These are phyloP conservation scores for Colostygia pectinataria DNA, from an alignment of 2,888 invertebrate genomes.

Conservation along the genomic window DNA sequence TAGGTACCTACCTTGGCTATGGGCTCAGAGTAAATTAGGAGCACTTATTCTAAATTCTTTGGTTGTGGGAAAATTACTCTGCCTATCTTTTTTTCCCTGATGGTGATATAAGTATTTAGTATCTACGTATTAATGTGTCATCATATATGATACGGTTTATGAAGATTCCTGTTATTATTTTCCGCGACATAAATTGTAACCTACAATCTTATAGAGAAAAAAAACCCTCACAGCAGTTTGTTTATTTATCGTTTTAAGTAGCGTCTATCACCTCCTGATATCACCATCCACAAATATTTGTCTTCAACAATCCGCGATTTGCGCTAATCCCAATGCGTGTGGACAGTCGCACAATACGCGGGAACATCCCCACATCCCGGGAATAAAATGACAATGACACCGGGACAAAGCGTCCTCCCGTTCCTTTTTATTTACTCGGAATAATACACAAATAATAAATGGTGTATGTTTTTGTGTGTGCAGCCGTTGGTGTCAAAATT, in stretches of 20 bases:
- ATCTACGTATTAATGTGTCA: no score
- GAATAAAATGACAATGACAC: conserved; percentile 52
- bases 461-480: conserved; percentile 55
- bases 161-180: no score
- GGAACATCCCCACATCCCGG: conserved; percentile 22
- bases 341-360: conserved; percentile 30
- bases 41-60: no score
- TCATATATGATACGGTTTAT: no score
- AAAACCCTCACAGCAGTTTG: conserved; percentile 1
- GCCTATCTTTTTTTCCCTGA: no score
- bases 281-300: conserved; percentile 70
- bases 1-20: no score
- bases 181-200: no score
- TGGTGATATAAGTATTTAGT: no score
- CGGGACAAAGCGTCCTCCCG: conserved; percentile 62
- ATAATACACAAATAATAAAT: conserved; percentile 79
- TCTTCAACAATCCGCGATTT: conserved; percentile 60
- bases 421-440: conserved; percentile 74
- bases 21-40: no score
- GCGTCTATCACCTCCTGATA: conserved; percentile 24
- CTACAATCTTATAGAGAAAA: no score
- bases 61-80: no score
- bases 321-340: conserved; percentile 27
- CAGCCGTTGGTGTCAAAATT: conserved; percentile 75
- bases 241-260: conserved; percentile 17